Base-by-base conservation (phyloP, 2,797 vertebrate species). In the Sphaeramia orbicularis region DNA sequence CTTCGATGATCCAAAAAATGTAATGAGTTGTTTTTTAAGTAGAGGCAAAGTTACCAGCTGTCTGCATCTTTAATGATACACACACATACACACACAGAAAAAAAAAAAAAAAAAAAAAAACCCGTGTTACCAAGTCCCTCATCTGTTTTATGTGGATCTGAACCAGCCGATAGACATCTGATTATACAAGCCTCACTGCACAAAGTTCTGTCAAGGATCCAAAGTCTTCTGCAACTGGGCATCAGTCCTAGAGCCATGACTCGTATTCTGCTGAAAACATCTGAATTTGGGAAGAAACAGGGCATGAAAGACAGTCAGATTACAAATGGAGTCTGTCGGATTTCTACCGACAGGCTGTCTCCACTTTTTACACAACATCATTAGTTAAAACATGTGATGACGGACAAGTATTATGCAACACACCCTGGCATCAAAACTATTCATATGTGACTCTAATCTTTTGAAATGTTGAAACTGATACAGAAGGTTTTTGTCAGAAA, bases 91-190 rank as follows among this genome's bases (percentile, higher is more conserved):
- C n/a, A n/a, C n/a, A n/a, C n/a, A n/a, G n/a, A n/a, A n/a, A n/a
- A n/a, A n/a, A n/a, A n/a, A n/a, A n/a, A n/a, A n/a, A n/a, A n/a
- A n/a, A n/a, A n/a, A n/a, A n/a, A n/a, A n/a, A n/a, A n/a, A n/a
- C n/a, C n/a, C n/a, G n/a, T n/a, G 78, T 78, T 48, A 81, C 89
- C 81, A 92, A 66, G 57, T 90, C 74, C 15, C 93, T 76, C 84
- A 89, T 80, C 80, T 80, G 78, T 86, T 91, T 21, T 55, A 49
- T 55, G 76, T 89, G 41, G 19, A 54, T 38, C 56, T 68, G 15
- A 87, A 65, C 56, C 54, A 68, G 24, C n/a, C 35, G 35, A 63
- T 27, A 52, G 71, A 66, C 2, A 92, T 91, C 75, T 92, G 92
- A 71, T 87, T 75, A 69, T 90, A 80, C 21, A 21, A 59, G 88